Percentiles rank a stretch among this genome's conserved stretches.
phyloP scores from a whole-genome alignment of 1,140 invertebrate genomes.

The Papilio polyxenes region DNA sequence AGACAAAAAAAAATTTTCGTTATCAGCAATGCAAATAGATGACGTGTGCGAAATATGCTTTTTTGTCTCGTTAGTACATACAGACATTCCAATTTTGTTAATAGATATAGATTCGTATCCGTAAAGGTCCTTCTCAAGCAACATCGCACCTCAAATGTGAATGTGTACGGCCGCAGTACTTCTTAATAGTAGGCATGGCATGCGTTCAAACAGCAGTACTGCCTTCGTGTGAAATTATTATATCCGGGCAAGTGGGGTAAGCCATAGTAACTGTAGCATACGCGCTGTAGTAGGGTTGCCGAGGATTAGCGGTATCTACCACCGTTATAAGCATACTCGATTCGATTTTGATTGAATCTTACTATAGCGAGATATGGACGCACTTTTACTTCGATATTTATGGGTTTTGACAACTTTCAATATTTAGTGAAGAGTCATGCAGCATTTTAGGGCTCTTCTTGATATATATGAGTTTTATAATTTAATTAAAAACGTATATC shows the following conservation, averaged over 20 bases:
- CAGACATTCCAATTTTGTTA: too few relatives aligned
- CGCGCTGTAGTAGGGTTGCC: conserved; percentile 44
- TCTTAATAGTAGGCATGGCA: too few relatives aligned
- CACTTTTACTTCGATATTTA: conserved; percentile 39
- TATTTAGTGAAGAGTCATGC: conserved; percentile 8
- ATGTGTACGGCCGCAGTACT: too few relatives aligned
- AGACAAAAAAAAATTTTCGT: too few relatives aligned
- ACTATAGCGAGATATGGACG: conserved; percentile 35
- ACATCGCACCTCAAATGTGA: too few relatives aligned
- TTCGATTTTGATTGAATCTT: conserved; percentile 56
- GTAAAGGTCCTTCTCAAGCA: too few relatives aligned
- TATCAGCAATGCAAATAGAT: too few relatives aligned
- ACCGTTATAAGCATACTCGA: conserved; percentile 54
- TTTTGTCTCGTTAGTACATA: too few relatives aligned
- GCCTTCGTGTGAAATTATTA: conserved; percentile 2
- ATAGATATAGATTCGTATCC: too few relatives aligned
- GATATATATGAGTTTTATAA: neutral
- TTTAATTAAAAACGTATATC: neutral
- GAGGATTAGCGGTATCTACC: conserved; percentile 46
- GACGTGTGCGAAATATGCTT: too few relatives aligned
- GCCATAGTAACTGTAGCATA: conserved; percentile 49
- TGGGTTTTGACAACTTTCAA: conserved; percentile 15
- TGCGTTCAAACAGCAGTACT: too few relatives aligned
- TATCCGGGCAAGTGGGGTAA: conserved; percentile 53
- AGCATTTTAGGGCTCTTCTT: neutral